Percentiles rank a stretch among this genome's conserved stretches.
Conservation (phyloP, 1,140 invertebrate species). For the Achroia grisella region DNA sequence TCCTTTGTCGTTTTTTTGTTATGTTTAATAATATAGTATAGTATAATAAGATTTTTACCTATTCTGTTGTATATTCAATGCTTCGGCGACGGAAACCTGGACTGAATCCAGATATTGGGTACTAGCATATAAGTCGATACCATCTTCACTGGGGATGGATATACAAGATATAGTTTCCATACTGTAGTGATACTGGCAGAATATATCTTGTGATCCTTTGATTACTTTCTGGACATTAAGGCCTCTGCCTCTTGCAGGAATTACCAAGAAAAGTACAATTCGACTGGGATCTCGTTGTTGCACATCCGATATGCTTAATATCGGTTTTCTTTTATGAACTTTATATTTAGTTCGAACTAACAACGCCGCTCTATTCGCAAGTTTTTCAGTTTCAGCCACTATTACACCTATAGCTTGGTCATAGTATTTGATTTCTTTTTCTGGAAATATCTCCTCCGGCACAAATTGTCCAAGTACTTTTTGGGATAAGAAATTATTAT, state of each 20-base stretch:
- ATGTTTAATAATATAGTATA: too few species aligned
- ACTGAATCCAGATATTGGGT: conserved; percentile 79
- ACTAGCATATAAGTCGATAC: conserved; percentile 72
- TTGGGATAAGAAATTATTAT: conserved; percentile 73
- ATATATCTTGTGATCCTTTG: conserved; percentile 57
- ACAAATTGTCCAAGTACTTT: conserved; percentile 73
- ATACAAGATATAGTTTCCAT: conserved; percentile 79
- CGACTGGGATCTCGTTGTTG: conserved; percentile 62
- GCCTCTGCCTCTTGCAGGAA: conserved; percentile 38
- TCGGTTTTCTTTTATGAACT: conserved; percentile 31
- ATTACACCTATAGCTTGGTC: conserved; percentile 85
- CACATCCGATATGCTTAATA: conserved; percentile 77
- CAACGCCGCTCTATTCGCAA: conserved; percentile 78
- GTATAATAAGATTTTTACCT: conserved; percentile 22
- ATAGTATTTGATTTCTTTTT: conserved; percentile 75
- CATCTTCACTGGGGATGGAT: conserved; percentile 77
- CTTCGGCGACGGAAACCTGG: conserved; percentile 75
- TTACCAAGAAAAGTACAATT: conserved; percentile 15
- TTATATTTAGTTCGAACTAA: conserved; percentile 80
- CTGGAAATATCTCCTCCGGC: conserved; percentile 74
- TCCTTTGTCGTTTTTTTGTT: too few species aligned
- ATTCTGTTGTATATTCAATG: conserved; percentile 63
- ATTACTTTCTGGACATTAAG: conserved; percentile 57
- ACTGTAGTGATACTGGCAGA: conserved; percentile 74
- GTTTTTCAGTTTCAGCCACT: conserved; percentile 77